These are phyloP conservation scores for Solenopsis invicta DNA, from an alignment of 1,140 invertebrate genomes.

Conservation along the genomic window DNA sequence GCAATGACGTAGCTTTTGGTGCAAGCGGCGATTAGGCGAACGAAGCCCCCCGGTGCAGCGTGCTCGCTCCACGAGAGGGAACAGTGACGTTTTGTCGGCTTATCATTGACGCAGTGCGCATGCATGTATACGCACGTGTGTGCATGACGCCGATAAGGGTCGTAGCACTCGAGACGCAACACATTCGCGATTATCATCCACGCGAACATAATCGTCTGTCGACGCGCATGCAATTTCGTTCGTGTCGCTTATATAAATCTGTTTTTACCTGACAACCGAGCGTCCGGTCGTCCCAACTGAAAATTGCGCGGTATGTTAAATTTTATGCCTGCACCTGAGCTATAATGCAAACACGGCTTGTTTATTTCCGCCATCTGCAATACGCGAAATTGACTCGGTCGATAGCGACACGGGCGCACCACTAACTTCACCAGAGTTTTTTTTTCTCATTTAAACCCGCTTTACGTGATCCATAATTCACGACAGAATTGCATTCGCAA, in stretches of 20 bases:
- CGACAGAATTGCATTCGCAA: neutral
- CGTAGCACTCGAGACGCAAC: constrained; percentile 38
- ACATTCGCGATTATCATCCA: constrained; percentile 34
- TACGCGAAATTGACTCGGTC: constrained; percentile 28
- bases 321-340: constrained; percentile 26
- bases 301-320: constrained; percentile 32
- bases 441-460: neutral
- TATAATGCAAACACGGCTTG: constrained; percentile 27
- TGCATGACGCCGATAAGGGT: constrained; percentile 71
- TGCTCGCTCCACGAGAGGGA: constrained; percentile 22
- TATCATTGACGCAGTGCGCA: constrained; percentile 65
- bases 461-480: constrained; percentile 28
- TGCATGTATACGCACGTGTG: constrained; percentile 65
- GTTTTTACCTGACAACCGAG: constrained; percentile 12
- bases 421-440: constrained; percentile 2
- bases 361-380: constrained; percentile 22
- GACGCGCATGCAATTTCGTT: constrained; percentile 20
- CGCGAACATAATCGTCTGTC: constrained; percentile 56
- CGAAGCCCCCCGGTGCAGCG: constrained; percentile 9
- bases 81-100: constrained; percentile 73
- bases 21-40: constrained; percentile 66
- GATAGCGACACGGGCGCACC: constrained; percentile 19
- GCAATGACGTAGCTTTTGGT: constrained; percentile 59
- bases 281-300: neutral
- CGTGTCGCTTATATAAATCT: constrained; percentile 36